Conservation (phyloP, 2,888 invertebrate species). For the Mongoloraphidia duomilia region DNA sequence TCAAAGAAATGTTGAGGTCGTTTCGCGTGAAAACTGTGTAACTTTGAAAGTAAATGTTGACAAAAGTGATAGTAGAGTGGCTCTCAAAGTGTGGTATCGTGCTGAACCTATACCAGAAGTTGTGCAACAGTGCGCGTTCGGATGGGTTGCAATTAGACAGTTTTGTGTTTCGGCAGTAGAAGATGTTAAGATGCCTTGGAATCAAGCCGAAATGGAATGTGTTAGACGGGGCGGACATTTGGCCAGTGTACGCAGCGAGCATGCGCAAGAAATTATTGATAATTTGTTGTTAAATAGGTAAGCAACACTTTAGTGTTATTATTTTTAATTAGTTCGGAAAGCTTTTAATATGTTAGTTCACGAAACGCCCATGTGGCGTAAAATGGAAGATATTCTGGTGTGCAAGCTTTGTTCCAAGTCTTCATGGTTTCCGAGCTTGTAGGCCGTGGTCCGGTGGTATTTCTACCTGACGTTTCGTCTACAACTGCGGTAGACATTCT, state of each 20-base stretch:
- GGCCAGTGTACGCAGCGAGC: slow-evolving; percentile 46
- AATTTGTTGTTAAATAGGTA: slow-evolving; percentile 49
- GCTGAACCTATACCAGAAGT: slow-evolving; percentile 45
- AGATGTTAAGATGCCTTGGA: slow-evolving; percentile 43
- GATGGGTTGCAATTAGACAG: slow-evolving; percentile 51
- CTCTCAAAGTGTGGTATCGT: slow-evolving; percentile 44
- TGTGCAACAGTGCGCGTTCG: slow-evolving; percentile 52
- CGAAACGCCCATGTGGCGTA: too few relatives aligned
- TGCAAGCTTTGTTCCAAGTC: too few relatives aligned
- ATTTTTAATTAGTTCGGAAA: too few relatives aligned
- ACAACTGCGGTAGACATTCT: too few relatives aligned
- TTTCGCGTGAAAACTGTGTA: slow-evolving; percentile 42
- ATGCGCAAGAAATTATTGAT: slow-evolving; percentile 48
- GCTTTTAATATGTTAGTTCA: too few relatives aligned
- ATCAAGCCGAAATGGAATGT: slow-evolving; percentile 53
- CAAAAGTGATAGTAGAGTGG: slow-evolving; percentile 14
- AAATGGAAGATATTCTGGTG: too few relatives aligned
- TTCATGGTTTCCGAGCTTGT: too few relatives aligned
- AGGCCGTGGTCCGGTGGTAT: too few relatives aligned
- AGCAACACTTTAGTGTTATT: slow-evolving; percentile 15
- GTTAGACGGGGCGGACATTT: slow-evolving; percentile 49
- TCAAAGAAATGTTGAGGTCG: slow-evolving; percentile 40
- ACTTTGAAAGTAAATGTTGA: slow-evolving; percentile 28
- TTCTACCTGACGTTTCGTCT: too few relatives aligned
- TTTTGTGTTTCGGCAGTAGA: slow-evolving; percentile 51